These are phyloP conservation scores for Cathartes aura DNA, from an alignment of 2,113 vertebrate genomes.

Conservation along the genomic window DNA sequence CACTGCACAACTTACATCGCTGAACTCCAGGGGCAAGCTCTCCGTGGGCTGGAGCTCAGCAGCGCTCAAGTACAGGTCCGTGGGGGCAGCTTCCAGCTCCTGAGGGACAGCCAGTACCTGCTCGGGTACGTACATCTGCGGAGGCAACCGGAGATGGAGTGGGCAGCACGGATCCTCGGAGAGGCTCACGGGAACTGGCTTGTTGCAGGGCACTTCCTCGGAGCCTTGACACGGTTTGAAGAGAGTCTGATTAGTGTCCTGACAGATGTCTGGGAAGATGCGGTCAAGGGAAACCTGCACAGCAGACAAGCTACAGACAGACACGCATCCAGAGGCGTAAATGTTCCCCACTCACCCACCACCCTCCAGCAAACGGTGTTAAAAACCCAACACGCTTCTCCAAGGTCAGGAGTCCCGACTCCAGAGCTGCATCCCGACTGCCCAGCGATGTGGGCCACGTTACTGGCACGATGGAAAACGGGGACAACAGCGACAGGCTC, in stretches of 20 bases:
- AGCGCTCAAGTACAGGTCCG: conserved; percentile 92
- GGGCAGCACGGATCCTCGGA: conserved; percentile 92
- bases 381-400: rapidly evolving
- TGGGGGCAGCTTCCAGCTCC: conserved; percentile 80
- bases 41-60: conserved; percentile 97
- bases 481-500: neutral
- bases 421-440: neutral
- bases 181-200: conserved; percentile 89
- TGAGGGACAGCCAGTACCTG: conserved; percentile 84
- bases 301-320: neutral
- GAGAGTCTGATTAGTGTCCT: conserved; percentile 91
- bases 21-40: conserved; percentile 95
- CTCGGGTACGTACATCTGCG: conserved; percentile 91
- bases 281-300: conserved; percentile 73
- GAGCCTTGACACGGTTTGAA: conserved; percentile 92
- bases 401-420: neutral
- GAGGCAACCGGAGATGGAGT: conserved; percentile 89
- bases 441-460: neutral
- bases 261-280: conserved; percentile 87
- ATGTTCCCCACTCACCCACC: rapidly evolving
- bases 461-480: neutral
- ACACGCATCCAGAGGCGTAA: rapidly evolving
- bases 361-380: rapidly evolving
- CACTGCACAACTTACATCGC: conserved; percentile 84
- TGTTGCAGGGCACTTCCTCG: conserved; percentile 90